Evolutionary conservation across 2,888 invertebrate species (phyloP).

Genomic region (Diarsia brunnea): DNA sequence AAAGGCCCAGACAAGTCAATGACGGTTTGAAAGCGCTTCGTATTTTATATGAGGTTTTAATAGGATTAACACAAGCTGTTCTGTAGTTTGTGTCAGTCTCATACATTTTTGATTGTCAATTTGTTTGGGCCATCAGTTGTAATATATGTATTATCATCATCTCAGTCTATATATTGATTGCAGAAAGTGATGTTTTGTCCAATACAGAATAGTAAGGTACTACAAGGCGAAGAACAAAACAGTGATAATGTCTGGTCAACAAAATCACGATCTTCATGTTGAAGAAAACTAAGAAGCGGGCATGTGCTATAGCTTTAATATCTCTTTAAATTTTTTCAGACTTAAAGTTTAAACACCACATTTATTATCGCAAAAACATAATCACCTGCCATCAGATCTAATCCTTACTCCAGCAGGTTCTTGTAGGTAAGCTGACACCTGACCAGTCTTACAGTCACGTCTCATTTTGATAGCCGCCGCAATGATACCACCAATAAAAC

Average conservation of each 20-base stretch:
- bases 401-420: slow-evolving; percentile 23
- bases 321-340: neutral
- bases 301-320: neutral
- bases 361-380: neutral
- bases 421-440: slow-evolving; percentile 36
- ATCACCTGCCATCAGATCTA: slow-evolving; percentile 3
- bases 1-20: neutral
- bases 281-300: neutral
- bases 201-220: neutral
- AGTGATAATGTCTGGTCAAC: neutral
- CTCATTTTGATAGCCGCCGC: slow-evolving; percentile 56
- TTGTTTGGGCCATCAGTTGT: neutral
- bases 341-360: neutral
- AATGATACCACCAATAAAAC: slow-evolving; percentile 61
- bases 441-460: slow-evolving; percentile 59
- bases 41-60: neutral
- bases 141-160: neutral
- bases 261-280: neutral
- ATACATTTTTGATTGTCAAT: neutral
- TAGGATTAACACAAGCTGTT: neutral
- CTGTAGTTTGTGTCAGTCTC: neutral
- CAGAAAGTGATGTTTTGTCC: neutral
- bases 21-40: neutral
- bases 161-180: neutral
- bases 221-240: neutral